Evolutionary conservation across 2,888 invertebrate species (phyloP), one percentile per base, ranked within the genome.

Genomic region (Itoplectis maculator): DNA sequence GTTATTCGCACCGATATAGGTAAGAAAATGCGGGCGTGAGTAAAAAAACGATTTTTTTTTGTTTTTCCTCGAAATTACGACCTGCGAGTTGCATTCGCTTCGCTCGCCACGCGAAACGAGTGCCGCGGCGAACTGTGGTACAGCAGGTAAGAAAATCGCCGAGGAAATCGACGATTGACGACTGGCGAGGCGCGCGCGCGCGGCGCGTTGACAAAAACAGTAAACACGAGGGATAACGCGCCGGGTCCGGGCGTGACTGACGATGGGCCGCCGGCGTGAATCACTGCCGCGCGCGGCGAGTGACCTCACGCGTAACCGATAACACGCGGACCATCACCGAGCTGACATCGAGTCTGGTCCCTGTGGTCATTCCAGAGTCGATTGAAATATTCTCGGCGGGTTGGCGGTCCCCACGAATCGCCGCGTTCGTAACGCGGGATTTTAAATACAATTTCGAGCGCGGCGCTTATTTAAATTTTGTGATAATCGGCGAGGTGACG

Each of bases 241-340:
- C 37, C 61, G 37, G 37, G 8, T 18, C 37, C 61, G 37, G 37
- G 8, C 40, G 37, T 37, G 5, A 61, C 37, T 3, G 15, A 9
- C n/a, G n/a, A n/a, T n/a, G 59, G 15, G n/a, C n/a, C 8, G 37
- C 37, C n/a, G 35, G 0, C 15, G 29, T 59, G 59, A 59, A 59
- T 59, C 59, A 59, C n/a, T 37, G 59, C 1, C n/a, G 37, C n/a
- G 29, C 15, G 59, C 1, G 11, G 37, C n/a, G 29, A 59, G 35
- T 59, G 59, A 59, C 37, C 35, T 59, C 59, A 59, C 37, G 40
- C 37, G 15, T 18, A 61, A 18, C 61, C 61, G 18, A 37, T 9
- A 61, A 40, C 37, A 61, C 8, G 11, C 2, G 8, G 1, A 61
- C n/a, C n/a, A n/a, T n/a, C n/a, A 37, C 18, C 9, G 1, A 4